Base-by-base conservation (phyloP, 2,797 vertebrate genomes). In the Brachyrhaphis roseni region DNA sequence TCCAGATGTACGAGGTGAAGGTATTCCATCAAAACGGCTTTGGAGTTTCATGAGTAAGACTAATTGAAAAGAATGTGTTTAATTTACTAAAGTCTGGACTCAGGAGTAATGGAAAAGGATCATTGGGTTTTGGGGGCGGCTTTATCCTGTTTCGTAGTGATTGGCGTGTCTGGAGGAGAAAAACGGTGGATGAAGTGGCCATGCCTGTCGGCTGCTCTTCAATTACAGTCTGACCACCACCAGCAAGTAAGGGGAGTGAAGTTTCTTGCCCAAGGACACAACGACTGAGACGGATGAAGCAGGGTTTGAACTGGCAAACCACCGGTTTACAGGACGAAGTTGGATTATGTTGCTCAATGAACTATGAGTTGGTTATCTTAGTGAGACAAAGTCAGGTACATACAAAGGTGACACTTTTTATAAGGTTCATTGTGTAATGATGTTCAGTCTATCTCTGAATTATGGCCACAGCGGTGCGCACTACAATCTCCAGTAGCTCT, bases 11-110 rank as follows among this genome's bases (percentile, higher is more conserved):
- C 31, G 53, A 7, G 34, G 20, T 74, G 31, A 73, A 55, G 7
- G 15, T 59, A 31, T 43, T 39, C 12, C 39, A 57, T 51, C 20
- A 49, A 73, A 73, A 36, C 28, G 26, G 31, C 36, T 41, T 55
- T 43, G 36, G 10, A 75, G 36, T 34, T 43, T n/a, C 23, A 59
- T 31, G n/a, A 59, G 26, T 23, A 23, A 45, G 39, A 75, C 73
- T 74, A 55, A 75, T 45, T 28, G 53, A 41, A 59, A 75, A 28
- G 26, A 59, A 75, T 31, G 57, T 8, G n/a, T 75, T 31, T 59
- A 59, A 75, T 75, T 62, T 46, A 28, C 73, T 28, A 10, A 10
- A 45, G 23, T n/a, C 34, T 74, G 34, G 31, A 31, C 53, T 62
- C 53, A 31, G 55, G 53, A 18, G 74, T 75, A 62, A 75, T 46